Conservation (phyloP, 2,797 vertebrate genomes). For the Ceryle rudis region DNA sequence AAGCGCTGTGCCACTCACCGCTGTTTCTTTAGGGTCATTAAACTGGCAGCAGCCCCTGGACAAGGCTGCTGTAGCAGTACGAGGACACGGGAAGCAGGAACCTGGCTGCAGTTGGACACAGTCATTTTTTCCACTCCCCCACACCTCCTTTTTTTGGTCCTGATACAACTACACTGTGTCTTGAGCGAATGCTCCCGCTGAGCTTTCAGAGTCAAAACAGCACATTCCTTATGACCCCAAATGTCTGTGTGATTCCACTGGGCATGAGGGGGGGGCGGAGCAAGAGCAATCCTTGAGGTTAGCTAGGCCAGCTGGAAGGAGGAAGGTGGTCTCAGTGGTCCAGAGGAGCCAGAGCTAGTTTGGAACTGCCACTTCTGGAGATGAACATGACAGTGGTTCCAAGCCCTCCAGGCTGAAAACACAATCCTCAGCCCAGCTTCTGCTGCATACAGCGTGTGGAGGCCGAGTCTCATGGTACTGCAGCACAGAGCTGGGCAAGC, state of each 20-base stretch:
- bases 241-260: background rate
- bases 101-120: background rate
- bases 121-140: background rate
- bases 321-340: background rate
- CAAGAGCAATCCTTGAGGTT: background rate
- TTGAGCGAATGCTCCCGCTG: background rate
- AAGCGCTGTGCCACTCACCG: fast-evolving
- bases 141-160: background rate
- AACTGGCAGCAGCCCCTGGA: background rate
- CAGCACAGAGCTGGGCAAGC: background rate
- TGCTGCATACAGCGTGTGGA: fast-evolving
- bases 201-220: slow-evolving; percentile 23
- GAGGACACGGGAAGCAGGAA: background rate
- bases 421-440: background rate
- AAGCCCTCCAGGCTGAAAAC: background rate
- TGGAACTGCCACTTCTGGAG: background rate
- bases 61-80: background rate
- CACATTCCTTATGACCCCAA: background rate
- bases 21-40: background rate
- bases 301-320: slow-evolving; percentile 10
- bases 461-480: fast-evolving
- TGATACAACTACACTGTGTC: background rate
- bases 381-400: background rate
- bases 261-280: background rate
- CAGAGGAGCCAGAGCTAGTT: background rate